Evolutionary conservation across 2,113 vertebrate genomes (phyloP).

Genomic region (Bungarus multicinctus): DNA sequence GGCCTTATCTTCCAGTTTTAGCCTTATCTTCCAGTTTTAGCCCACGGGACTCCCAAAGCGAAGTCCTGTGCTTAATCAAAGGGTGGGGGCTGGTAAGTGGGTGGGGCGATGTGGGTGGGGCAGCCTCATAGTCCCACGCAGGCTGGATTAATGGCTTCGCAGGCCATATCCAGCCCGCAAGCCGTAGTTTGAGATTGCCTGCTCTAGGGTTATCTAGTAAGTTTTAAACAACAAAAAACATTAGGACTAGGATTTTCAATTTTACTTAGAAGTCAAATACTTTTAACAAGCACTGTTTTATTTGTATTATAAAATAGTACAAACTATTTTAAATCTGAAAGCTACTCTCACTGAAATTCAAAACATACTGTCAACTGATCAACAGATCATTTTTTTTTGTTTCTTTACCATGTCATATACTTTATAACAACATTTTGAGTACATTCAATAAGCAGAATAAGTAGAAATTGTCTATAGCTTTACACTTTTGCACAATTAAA

Average conservation of each 20-base stretch:
- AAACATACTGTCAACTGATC: slow-evolving; percentile 52
- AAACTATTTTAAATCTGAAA: slow-evolving; percentile 39
- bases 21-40: too few relatives aligned
- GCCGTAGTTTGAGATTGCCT: too few relatives aligned
- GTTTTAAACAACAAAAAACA: background rate
- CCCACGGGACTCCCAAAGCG: too few relatives aligned
- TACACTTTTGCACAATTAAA: background rate
- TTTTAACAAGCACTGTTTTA: slow-evolving; percentile 40
- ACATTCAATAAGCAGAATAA: background rate
- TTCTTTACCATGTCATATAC: background rate
- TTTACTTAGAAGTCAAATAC: background rate
- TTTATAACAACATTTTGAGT: slow-evolving; percentile 36
- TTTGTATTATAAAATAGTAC: slow-evolving; percentile 57
- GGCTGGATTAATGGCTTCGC: too few relatives aligned
- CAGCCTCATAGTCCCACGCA: too few relatives aligned
- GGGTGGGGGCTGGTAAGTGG: too few relatives aligned
- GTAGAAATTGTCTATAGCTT: background rate
- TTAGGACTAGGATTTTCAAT: background rate
- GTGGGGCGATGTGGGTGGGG: too few relatives aligned
- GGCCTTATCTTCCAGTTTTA: too few relatives aligned
- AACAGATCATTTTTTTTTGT: slow-evolving; percentile 58
- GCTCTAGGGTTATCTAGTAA: background rate
- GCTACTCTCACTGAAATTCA: slow-evolving; percentile 54
- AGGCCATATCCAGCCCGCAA: too few relatives aligned
- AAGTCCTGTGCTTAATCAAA: too few relatives aligned